These are phyloP conservation scores for Netelia inedita DNA, from an alignment of 2,888 invertebrate genomes.

Conservation along the genomic window DNA sequence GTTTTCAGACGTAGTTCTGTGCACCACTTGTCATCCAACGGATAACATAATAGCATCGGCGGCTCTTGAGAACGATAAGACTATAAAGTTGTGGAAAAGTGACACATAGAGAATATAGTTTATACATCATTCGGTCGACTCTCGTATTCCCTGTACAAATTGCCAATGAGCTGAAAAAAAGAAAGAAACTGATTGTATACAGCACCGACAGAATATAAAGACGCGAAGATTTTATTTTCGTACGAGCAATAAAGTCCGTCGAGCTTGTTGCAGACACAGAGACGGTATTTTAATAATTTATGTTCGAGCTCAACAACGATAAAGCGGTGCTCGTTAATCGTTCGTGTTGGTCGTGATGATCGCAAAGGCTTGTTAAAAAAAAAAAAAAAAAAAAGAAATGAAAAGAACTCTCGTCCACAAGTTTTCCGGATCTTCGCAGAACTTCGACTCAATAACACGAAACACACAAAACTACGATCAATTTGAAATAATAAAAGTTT, in stretches of 20 bases:
- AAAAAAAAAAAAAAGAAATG: constrained; percentile 6
- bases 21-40: constrained; percentile 99
- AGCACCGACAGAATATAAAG: constrained; percentile 60
- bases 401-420: constrained; percentile 16
- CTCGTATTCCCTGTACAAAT: constrained; percentile 72
- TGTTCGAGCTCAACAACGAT: constrained; percentile 14
- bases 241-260: constrained; percentile 63
- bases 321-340: constrained; percentile 14
- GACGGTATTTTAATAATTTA: constrained; percentile 49
- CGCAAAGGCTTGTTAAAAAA: constrained; percentile 2
- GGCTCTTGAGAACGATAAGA: constrained; percentile 99
- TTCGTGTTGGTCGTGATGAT: constrained; percentile 14
- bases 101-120: constrained; percentile 89
- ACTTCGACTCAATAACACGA: constrained; percentile 39
- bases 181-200: constrained; percentile 65
- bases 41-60: constrained; percentile 99
- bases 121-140: constrained; percentile 49
- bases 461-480: constrained; percentile 39
- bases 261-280: constrained; percentile 53
- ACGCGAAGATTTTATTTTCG: constrained; percentile 71
- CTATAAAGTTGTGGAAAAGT: constrained; percentile 99
- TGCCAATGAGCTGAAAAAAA: constrained; percentile 60
- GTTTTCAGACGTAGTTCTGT: constrained; percentile 93
- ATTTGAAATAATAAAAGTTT: constrained; percentile 50
- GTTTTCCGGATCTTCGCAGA: constrained; percentile 29